phyloP scores from a whole-genome alignment of 2,113 vertebrate species.

The Lota lota region DNA sequence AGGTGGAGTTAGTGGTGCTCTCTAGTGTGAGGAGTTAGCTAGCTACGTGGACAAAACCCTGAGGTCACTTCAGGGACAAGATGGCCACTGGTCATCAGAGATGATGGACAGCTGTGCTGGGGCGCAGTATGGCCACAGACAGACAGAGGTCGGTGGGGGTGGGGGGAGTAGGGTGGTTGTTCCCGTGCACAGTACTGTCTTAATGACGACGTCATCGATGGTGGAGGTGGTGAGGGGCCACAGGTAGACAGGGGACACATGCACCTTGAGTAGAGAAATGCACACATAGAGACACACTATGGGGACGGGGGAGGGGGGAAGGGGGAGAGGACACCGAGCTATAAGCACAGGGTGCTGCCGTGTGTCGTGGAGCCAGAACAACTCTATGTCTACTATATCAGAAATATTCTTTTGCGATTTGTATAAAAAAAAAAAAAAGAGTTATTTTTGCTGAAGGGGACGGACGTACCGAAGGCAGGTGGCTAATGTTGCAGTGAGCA shows the following conservation, averaged over 20 bases:
- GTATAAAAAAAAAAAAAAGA: no score
- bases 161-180: constrained; percentile 6
- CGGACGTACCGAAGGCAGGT: no score
- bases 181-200: constrained; percentile 37
- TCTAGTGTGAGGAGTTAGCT: constrained; percentile 23
- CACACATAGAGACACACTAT: constrained; percentile 64
- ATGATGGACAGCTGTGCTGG: constrained; percentile 7
- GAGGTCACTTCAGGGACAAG: constrained; percentile 26
- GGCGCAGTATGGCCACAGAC: no score
- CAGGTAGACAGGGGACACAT: constrained; percentile 62
- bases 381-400: no score
- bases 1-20: constrained; percentile 63
- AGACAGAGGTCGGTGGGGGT: no score
- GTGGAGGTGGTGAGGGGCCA: constrained; percentile 32
- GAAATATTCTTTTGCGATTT: no score
- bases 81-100: constrained; percentile 12
- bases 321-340: constrained; percentile 36
- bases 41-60: constrained; percentile 21
- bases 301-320: constrained; percentile 39
- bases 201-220: background rate
- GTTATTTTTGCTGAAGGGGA: no score
- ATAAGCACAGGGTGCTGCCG: constrained; percentile 5
- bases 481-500: no score
- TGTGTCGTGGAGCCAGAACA: no score
- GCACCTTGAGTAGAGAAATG: constrained; percentile 62